phyloP scores from a whole-genome alignment of 2,113 vertebrate genomes.

The Talpa occidentalis region DNA sequence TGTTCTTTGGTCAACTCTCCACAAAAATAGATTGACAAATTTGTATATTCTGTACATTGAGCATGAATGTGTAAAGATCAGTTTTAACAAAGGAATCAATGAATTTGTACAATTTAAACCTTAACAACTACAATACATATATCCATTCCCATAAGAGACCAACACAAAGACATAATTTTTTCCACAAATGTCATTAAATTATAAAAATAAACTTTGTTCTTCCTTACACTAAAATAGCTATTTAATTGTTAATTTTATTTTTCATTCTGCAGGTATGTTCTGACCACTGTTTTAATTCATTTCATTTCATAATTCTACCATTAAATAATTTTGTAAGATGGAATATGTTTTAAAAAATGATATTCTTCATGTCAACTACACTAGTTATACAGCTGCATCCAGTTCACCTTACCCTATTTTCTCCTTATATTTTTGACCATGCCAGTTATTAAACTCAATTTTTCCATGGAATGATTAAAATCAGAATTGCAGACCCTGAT shows the following conservation, averaged over 20 bases:
- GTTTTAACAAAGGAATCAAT: background rate
- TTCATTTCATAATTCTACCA: background rate
- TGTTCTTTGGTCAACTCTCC: background rate
- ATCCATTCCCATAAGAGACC: background rate
- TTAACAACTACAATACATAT: background rate
- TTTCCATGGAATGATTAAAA: background rate
- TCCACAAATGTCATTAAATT: background rate
- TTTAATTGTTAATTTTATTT: slow-evolving; percentile 5
- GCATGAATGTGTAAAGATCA: background rate
- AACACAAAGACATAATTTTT: background rate
- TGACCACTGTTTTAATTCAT: background rate
- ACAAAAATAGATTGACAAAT: background rate
- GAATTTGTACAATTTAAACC: background rate
- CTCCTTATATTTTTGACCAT: background rate
- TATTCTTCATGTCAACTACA: background rate
- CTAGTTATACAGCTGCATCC: background rate
- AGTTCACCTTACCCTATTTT: background rate
- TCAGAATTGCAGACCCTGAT: background rate
- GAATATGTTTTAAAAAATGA: background rate
- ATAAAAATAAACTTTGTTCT: background rate
- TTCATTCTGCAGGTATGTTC: background rate
- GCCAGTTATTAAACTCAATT: background rate
- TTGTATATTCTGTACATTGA: background rate
- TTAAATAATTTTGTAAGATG: background rate
- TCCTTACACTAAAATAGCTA: background rate